Evolutionary conservation across 2,888 invertebrate species (phyloP).

Genomic region (Parochlus steinenii): DNA sequence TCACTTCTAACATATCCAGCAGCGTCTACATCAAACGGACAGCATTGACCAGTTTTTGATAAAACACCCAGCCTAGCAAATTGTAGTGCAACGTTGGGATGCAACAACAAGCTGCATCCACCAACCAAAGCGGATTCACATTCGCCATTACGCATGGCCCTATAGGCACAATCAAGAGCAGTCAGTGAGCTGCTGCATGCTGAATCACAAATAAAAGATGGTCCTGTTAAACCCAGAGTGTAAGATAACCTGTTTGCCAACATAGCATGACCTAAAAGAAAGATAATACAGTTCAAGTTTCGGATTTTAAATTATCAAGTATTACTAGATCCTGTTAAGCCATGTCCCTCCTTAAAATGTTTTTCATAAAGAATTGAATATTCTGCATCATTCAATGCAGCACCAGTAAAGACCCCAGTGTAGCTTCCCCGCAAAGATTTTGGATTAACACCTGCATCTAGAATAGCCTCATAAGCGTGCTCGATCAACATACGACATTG

Average conservation of each 20-base stretch:
- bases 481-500: slow-evolving; percentile 53
- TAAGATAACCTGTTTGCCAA: slow-evolving; percentile 28
- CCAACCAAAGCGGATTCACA: slow-evolving; percentile 33
- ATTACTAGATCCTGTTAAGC: too few species aligned
- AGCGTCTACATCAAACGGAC: slow-evolving; percentile 10
- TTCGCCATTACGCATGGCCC: slow-evolving; percentile 13
- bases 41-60: slow-evolving; percentile 4
- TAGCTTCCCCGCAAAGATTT: too few species aligned
- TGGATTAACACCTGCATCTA: slow-evolving; percentile 50
- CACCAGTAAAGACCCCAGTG: too few species aligned
- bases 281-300: slow-evolving; percentile 34
- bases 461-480: slow-evolving; percentile 49
- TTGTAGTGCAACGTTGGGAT: slow-evolving; percentile 22
- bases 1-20: slow-evolving; percentile 49
- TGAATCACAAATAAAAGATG: slow-evolving; percentile 15
- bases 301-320: too few species aligned
- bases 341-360: too few species aligned
- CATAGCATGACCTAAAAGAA: slow-evolving; percentile 3
- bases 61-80: slow-evolving; percentile 11
- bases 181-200: slow-evolving; percentile 15
- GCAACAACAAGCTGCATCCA: slow-evolving; percentile 35
- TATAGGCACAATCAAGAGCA: slow-evolving; percentile 16
- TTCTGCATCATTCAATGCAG: too few species aligned
- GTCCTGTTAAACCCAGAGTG: slow-evolving; percentile 26
- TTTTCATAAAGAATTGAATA: too few species aligned